Evolutionary conservation across 2,888 invertebrate genomes (phyloP), one percentile per base, ranked within the genome.

Genomic region (Pedicia rivosa): DNA sequence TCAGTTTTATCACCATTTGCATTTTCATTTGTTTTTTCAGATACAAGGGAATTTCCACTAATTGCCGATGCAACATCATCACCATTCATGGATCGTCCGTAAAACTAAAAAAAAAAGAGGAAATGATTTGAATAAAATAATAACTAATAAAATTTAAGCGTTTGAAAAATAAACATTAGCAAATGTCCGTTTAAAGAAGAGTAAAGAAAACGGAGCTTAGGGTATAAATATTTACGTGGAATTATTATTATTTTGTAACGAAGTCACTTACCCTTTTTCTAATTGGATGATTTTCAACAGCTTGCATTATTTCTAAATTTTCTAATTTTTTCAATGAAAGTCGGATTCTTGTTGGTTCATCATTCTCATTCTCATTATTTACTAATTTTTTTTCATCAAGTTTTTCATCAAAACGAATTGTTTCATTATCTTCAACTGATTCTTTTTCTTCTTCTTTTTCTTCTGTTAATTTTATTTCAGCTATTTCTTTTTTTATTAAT

Each of bases 11-110:
- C 31, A 9, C 32, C 53, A 35, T 35, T 17, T 10, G 25, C 25
- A 16, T 25, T 28, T 5, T 15, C 22, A 9, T 38, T 33, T 28
- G 14, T 24, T 26, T 43, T 56, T 50, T 64, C 67, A 33, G 67
- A 68, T 27, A 69, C 70, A 32, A 74, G 67, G 24, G 68, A 69
- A 48, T 72, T 74, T 5, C 70, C 72, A 42, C 72, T 73, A 33
- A 74, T 53, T 8, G 70, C 69, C 1, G 70, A 67, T 1, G 69
- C 57, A 12, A 72, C 65, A 44, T 72, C 72, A 43, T 65, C 65
- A 44, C 63, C n/a, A n/a, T n/a, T n/a, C n/a, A n/a, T n/a, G 7
- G 19, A 13, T 56, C 47, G 70, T 53, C 28, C 50, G 39, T 47
- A 49, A 24, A 48, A 45, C 56, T 58, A 27, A 5, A 45, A 40